Conservation (phyloP, 2,888 invertebrate genomes). For the Athalia circularis region DNA sequence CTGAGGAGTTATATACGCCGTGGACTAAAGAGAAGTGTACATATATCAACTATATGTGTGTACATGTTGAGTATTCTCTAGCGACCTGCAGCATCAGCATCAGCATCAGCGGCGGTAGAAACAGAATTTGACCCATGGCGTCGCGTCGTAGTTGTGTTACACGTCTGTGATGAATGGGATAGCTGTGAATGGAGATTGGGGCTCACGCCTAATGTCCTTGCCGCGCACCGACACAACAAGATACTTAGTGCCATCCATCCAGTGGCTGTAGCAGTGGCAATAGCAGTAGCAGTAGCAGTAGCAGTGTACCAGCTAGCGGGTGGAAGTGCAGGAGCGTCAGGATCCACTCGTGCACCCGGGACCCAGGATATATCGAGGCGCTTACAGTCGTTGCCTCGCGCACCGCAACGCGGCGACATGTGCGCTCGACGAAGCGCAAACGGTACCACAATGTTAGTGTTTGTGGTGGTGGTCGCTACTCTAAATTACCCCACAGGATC, state of each 20-base stretch:
- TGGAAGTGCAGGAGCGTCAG: no score
- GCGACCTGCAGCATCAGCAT: no score
- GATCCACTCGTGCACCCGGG: no score
- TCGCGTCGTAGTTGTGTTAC: slow-evolving; percentile 22
- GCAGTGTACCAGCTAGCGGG: no score
- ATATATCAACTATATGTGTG: no score
- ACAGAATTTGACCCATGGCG: slow-evolving; percentile 5
- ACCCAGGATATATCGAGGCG: no score
- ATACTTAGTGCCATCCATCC: slow-evolving; percentile 46
- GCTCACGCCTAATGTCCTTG: slow-evolving; percentile 45
- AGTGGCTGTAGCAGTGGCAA: not conserved
- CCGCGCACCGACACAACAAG: slow-evolving; percentile 45
- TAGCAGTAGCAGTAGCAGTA: no score
- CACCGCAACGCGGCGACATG: slow-evolving; percentile 65
- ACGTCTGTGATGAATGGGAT: slow-evolving; percentile 40
- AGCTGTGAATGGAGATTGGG: slow-evolving; percentile 46
- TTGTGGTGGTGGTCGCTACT: slow-evolving; percentile 45
- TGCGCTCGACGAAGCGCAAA: slow-evolving; percentile 72
- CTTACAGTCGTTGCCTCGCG: not conserved
- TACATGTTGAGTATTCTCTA: no score
- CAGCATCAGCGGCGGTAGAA: no score
- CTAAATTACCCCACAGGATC: slow-evolving; percentile 19
- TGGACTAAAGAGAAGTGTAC: no score
- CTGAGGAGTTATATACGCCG: no score
- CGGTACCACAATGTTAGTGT: slow-evolving; percentile 52